Percentiles rank a stretch among this genome's conserved stretches.
Conservation (phyloP, 2,113 vertebrate genomes). For the Tylochromis polylepis region DNA sequence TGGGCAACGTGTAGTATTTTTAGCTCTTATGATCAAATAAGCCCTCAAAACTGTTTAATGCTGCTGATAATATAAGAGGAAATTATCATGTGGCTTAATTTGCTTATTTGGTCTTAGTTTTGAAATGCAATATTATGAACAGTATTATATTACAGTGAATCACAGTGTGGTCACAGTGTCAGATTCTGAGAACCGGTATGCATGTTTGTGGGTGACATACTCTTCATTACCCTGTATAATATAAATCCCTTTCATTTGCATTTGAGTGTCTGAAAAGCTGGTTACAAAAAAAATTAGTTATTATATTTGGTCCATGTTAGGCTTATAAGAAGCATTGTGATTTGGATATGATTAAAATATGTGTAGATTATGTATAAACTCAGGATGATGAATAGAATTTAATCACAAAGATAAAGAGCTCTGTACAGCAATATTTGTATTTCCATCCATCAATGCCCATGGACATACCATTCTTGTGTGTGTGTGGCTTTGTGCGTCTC, state of each 20-base stretch:
- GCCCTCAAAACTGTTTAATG: conserved; percentile 19
- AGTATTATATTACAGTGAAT: not conserved
- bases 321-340: not conserved
- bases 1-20: conserved; percentile 50
- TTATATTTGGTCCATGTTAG: not conserved
- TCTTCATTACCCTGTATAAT: not conserved
- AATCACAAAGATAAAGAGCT: not conserved
- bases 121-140: not conserved
- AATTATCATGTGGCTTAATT: not conserved
- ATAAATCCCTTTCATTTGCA: not conserved
- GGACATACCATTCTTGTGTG: not conserved
- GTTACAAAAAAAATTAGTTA: not conserved
- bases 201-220: not conserved
- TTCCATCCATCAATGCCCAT: not conserved
- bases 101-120: not conserved
- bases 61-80: not conserved
- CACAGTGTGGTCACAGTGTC: not conserved
- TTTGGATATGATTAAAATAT: not conserved
- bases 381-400: not conserved
- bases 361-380: not conserved
- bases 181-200: not conserved
- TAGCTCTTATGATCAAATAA: conserved; percentile 47
- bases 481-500: not conserved
- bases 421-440: not conserved
- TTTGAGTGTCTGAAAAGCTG: not conserved